A percentile compares a stretch with the other conserved stretches of the same genome.
Evolutionary conservation across 2,888 invertebrate species (phyloP).

Genomic region (Phaonia tiefii): DNA sequence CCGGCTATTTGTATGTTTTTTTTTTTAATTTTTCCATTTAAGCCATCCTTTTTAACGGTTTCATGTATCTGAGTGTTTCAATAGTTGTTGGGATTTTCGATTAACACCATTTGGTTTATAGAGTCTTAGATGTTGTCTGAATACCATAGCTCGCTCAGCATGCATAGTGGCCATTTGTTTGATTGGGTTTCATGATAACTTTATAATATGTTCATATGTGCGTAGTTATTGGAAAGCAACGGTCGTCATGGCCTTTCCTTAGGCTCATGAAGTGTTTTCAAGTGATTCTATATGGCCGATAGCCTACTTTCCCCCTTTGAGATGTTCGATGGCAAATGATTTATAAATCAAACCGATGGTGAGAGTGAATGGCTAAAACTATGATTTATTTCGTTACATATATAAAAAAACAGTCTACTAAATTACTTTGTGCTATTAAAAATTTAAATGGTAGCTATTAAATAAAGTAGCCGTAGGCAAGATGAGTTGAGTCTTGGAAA

Average conservation of each 20-base stretch:
- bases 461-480: too few relatives aligned
- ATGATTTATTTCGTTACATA: too few relatives aligned
- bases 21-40: constrained; percentile 18
- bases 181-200: neutral
- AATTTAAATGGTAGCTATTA: too few relatives aligned
- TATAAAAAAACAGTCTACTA: too few relatives aligned
- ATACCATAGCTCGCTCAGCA: constrained; percentile 36
- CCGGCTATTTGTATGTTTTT: neutral
- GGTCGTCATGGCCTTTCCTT: too few relatives aligned
- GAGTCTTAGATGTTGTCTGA: too few relatives aligned
- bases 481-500: too few relatives aligned
- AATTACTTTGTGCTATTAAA: too few relatives aligned
- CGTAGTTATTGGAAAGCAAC: neutral
- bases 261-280: constrained; percentile 8
- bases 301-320: constrained; percentile 34
- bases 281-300: constrained; percentile 51
- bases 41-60: constrained; percentile 3
- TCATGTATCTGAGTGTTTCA: neutral
- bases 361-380: too few relatives aligned
- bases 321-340: neutral
- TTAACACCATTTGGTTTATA: constrained; percentile 50
- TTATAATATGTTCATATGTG: constrained; percentile 2
- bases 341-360: neutral
- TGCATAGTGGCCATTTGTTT: constrained; percentile 43
- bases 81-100: constrained; percentile 57